These are phyloP conservation scores for Drosophila pallidifrons DNA, from an alignment of 1,140 invertebrate species.

Conservation along the genomic window DNA sequence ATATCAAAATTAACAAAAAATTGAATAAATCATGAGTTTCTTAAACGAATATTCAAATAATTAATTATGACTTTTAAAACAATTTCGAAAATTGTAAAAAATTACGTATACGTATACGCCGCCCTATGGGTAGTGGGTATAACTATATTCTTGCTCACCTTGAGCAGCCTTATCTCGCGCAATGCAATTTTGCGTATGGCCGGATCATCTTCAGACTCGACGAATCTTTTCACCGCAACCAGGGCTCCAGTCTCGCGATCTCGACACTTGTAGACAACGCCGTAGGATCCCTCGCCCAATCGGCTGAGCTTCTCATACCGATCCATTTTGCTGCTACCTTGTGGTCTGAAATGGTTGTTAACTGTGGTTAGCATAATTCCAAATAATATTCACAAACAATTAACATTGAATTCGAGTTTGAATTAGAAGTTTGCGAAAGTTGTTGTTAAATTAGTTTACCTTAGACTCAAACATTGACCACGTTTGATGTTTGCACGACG, in stretches of 20 bases:
- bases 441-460: slow-evolving; percentile 62
- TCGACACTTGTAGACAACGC: slow-evolving; percentile 99
- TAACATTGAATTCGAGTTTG: slow-evolving; percentile 9
- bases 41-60: no score
- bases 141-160: slow-evolving; percentile 88
- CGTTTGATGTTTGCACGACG: slow-evolving; percentile 82
- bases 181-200: slow-evolving; percentile 99
- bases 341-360: slow-evolving; percentile 87
- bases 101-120: no score
- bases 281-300: slow-evolving; percentile 99
- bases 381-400: background rate
- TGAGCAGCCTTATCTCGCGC: slow-evolving; percentile 98
- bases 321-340: slow-evolving; percentile 97
- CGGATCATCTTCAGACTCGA: slow-evolving; percentile 99
- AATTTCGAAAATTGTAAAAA: no score
- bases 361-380: background rate
- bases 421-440: background rate
- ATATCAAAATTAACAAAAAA: no score
- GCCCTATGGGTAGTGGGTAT: no score
- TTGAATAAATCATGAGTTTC: no score
- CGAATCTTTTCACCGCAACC: slow-evolving; percentile 99
- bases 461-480: slow-evolving; percentile 82
- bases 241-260: slow-evolving; percentile 97
- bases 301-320: slow-evolving; percentile 98
- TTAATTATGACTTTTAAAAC: no score